phyloP scores from a whole-genome alignment of 2,113 vertebrate species.

The Macaca fascicularis region T2T-MFA8v1.1 NC_088381.1:109411501-109412000 shows the following conservation, averaged over 20 bases:
- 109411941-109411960: conserved; percentile 47
- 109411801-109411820: background rate
- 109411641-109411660: background rate
- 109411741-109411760: background rate
- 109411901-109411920: conserved; percentile 29
- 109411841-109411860: conserved; percentile 53
- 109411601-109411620: background rate
- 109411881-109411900: conserved; percentile 52
- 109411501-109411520: background rate
- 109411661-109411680: background rate
- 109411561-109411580: background rate
- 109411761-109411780: background rate
- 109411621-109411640: background rate
- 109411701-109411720: background rate
- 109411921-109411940: conserved; percentile 49
- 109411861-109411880: conserved; percentile 29
- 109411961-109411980: conserved; percentile 30
- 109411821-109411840: background rate
- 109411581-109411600: background rate
- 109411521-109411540: background rate
- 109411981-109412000: conserved; percentile 19
- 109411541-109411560: background rate
- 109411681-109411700: background rate
- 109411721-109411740: background rate
- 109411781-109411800: conserved; percentile 8